Conservation (phyloP, 2,797 vertebrate genomes). For the Neoniphon sammara region DNA sequence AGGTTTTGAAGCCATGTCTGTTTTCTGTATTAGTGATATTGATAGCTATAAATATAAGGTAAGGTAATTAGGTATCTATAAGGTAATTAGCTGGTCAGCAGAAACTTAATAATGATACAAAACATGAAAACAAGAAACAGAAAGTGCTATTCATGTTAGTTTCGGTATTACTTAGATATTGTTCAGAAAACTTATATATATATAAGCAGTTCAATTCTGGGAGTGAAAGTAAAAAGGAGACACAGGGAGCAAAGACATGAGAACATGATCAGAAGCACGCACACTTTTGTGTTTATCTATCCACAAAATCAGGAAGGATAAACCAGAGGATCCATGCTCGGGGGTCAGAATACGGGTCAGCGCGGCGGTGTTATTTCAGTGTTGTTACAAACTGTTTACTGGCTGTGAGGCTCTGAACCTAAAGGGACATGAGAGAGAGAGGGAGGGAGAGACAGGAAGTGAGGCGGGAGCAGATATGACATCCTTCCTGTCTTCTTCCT, state of each 20-base stretch:
- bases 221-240: neutral
- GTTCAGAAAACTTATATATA: no score
- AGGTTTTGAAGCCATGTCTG: no score
- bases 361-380: slow-evolving; percentile 42
- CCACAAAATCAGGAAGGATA: slow-evolving; percentile 53
- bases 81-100: no score
- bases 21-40: no score
- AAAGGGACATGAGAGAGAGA: slow-evolving; percentile 69
- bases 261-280: slow-evolving; percentile 25
- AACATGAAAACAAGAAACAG: no score
- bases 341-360: slow-evolving; percentile 49
- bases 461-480: slow-evolving; percentile 75
- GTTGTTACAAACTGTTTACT: slow-evolving; percentile 52
- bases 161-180: no score
- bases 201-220: neutral
- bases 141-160: no score
- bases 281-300: slow-evolving; percentile 39
- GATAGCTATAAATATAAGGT: no score
- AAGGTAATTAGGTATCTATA: no score
- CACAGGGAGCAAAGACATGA: neutral
- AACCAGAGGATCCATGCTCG: slow-evolving; percentile 20
- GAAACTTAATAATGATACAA: no score
- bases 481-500: slow-evolving; percentile 85
- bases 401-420: slow-evolving; percentile 34
- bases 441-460: slow-evolving; percentile 68